Conservation (phyloP, 1,140 invertebrate species). For the Drosophila gunungcola region DNA sequence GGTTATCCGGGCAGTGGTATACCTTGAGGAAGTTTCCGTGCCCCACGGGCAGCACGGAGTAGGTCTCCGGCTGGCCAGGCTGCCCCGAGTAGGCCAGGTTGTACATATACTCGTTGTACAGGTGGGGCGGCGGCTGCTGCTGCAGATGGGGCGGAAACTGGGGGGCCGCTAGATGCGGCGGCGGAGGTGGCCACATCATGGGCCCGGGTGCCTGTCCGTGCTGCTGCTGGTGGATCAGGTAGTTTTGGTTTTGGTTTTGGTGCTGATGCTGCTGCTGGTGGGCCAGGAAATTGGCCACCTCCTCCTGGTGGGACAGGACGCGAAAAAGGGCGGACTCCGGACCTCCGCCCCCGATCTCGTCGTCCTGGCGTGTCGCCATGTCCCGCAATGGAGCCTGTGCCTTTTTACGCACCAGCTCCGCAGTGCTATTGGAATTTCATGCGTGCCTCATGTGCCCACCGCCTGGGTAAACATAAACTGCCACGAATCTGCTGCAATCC, state of each 20-base stretch:
- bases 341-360: slow-evolving; percentile 41
- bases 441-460: slow-evolving; percentile 22
- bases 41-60: slow-evolving; percentile 78
- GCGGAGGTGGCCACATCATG: slow-evolving; percentile 58
- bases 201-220: slow-evolving; percentile 48
- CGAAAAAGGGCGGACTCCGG: slow-evolving; percentile 43
- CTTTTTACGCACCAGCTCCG: slow-evolving; percentile 45
- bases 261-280: slow-evolving; percentile 68
- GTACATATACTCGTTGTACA: slow-evolving; percentile 74
- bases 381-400: slow-evolving; percentile 43
- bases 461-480: slow-evolving; percentile 7
- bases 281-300: slow-evolving; percentile 57
- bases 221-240: slow-evolving; percentile 55
- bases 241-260: slow-evolving; percentile 50
- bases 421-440: slow-evolving; percentile 69
- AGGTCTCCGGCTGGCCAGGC: slow-evolving; percentile 67
- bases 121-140: slow-evolving; percentile 52
- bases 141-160: slow-evolving; percentile 56
- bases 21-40: slow-evolving; percentile 82
- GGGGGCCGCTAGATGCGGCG: slow-evolving; percentile 49
- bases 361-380: slow-evolving; percentile 71
- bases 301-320: slow-evolving; percentile 49
- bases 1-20: slow-evolving; percentile 75
- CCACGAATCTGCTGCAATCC: slow-evolving; percentile 14
- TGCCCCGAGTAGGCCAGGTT: slow-evolving; percentile 62